Evolutionary conservation across 2,888 invertebrate genomes (phyloP), one percentile per base, ranked within the genome.

Genomic region (Hyppa rectilinea): DNA sequence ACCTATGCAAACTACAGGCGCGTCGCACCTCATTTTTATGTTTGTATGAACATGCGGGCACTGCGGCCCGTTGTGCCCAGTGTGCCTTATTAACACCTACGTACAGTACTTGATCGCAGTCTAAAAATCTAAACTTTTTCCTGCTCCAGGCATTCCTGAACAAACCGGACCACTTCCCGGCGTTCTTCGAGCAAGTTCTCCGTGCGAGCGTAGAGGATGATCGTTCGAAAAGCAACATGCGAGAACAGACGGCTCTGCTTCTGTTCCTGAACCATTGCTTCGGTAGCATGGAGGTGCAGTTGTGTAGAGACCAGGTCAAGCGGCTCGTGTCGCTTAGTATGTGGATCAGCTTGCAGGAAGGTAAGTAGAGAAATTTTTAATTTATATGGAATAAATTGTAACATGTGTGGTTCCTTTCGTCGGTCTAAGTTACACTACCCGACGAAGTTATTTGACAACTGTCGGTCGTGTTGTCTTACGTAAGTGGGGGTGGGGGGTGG

Each of bases 231-330:
- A 85, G 86, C 26, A 93, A 94, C 80, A 94, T 96, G 87, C 96
- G 97, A 43, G 99, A 99, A 90, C 98, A 99, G 92, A 99, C 98
- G 0, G 97, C 98, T 0, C 92, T 99, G 59, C 96, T 99, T 20
- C 97, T 99, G 49, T 99, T 99, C 92, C 96, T 99, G 3, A 99
- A 99, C 92, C 99, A 99, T 90, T 99, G 99, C 90, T 99, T 99
- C 89, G 99, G 99, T 88, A 99, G 99, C 85, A 98, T 99, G 98
- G 99, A 99, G 96, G 98, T 99, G 65, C 98, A 98, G 85, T 93
- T 99, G 53, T 98, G 99, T 70, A 96, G 99, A 50, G 98, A 99
- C 85, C 99, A 99, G 93, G 98, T 98, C 14, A 98, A 98, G 92
- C 96, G 98, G 71, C 96, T 99, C 7, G 98, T 99, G 0, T 99